Percentiles rank a stretch among this genome's conserved stretches.
Evolutionary conservation across 2,113 vertebrate species (phyloP).

Genomic region (Oreochromis spilurus): DNA sequence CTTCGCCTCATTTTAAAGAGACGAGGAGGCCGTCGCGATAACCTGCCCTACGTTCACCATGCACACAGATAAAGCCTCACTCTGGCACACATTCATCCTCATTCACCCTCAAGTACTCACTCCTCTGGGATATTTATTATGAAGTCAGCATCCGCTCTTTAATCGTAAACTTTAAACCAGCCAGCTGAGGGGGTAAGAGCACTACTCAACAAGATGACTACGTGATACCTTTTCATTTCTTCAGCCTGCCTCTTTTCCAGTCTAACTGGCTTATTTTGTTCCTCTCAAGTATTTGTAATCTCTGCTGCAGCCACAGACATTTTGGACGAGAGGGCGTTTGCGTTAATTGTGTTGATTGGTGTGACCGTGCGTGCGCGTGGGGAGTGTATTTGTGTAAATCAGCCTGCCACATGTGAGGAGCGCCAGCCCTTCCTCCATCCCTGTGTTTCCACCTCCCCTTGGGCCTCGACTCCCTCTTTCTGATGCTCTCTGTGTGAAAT

Average conservation of each 20-base stretch:
- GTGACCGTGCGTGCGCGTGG: slow-evolving; percentile 22
- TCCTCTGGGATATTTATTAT: background rate
- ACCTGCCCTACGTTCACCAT: background rate
- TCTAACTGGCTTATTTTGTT: slow-evolving; percentile 11
- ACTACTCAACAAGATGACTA: background rate
- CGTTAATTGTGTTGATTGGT: background rate
- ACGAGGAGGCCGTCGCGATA: background rate
- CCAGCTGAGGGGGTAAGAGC: background rate
- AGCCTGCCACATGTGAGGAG: background rate
- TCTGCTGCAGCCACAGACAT: slow-evolving; percentile 17
- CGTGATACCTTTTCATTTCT: background rate
- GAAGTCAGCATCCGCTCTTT: slow-evolving; percentile 8
- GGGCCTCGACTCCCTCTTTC: slow-evolving; percentile 5
- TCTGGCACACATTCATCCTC: background rate
- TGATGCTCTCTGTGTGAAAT: slow-evolving; percentile 29
- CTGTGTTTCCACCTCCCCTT: background rate
- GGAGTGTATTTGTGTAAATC: slow-evolving; percentile 25
- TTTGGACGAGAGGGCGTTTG: background rate
- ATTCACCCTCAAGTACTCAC: background rate
- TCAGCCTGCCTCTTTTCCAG: background rate
- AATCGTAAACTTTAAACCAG: background rate
- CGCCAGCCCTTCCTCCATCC: slow-evolving; percentile 16
- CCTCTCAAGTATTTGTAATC: slow-evolving; percentile 13
- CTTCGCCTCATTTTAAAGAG: background rate
- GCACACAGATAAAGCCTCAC: background rate